Percentiles rank a stretch among this genome's conserved stretches.
These are phyloP conservation scores for Theonella swinhoei DNA, from an alignment of 37 sponge, comb jelly and placozoan species.

Conservation along the genomic window DNA sequence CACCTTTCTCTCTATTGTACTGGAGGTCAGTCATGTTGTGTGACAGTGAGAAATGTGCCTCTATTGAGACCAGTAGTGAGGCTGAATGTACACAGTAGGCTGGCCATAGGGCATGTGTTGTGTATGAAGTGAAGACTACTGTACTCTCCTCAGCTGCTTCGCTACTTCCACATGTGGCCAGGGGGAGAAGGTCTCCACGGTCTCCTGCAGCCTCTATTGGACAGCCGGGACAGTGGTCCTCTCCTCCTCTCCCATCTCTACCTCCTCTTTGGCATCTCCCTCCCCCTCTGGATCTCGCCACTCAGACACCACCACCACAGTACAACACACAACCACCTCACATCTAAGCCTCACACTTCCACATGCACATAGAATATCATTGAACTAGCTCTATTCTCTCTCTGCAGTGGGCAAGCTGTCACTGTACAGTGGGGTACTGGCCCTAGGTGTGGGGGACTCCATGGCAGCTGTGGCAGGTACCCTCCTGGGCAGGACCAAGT, in stretches of 20 bases:
- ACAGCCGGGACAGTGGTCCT: constrained; percentile 62
- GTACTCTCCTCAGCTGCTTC: constrained; percentile 81
- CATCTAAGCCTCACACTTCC: too few relatives aligned
- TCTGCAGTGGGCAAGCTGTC: constrained; percentile 60
- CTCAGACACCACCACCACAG: constrained; percentile 28
- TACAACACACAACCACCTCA: too few relatives aligned
- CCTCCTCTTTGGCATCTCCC: constrained; percentile 81
- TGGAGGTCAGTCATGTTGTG: constrained; percentile 50
- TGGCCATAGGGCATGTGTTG: too few relatives aligned
- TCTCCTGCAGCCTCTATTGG: constrained; percentile 51
- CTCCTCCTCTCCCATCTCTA: constrained; percentile 86
- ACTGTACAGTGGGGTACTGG: constrained; percentile 85
- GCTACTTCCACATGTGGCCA: constrained; percentile 76
- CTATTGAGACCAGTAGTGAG: too few relatives aligned
- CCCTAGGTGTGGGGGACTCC: constrained; percentile 87
- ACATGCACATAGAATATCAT: too few relatives aligned
- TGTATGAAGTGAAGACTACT: too few relatives aligned
- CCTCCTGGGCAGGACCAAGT: constrained; percentile 57
- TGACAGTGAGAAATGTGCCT: constrained; percentile 9
- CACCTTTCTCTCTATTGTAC: constrained; percentile 28
- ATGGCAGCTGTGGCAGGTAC: constrained; percentile 80
- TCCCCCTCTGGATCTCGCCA: constrained; percentile 88
- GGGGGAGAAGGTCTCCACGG: constrained; percentile 62
- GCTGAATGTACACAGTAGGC: too few relatives aligned
- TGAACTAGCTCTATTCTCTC: not conserved